These are phyloP conservation scores for Equus quagga DNA, from an alignment of 2,113 vertebrate species.

Conservation along the genomic window DNA sequence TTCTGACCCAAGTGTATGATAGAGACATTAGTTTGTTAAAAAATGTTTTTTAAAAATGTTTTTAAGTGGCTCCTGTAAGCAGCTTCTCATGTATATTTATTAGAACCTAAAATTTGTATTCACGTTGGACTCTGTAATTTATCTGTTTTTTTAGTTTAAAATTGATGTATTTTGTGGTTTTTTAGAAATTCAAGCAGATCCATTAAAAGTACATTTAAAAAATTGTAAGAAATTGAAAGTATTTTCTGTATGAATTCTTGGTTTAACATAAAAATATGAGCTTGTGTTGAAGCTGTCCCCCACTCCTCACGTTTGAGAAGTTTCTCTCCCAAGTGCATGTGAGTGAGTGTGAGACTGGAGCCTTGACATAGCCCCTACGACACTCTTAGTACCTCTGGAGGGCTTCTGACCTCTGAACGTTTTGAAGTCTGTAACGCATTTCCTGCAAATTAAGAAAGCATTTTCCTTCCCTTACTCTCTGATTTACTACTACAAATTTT, in stretches of 20 bases:
- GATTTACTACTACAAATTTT: not conserved
- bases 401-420: not conserved
- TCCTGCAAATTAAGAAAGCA: not conserved
- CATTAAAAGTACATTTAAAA: conserved; percentile 44
- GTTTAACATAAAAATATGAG: not conserved
- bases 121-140: conserved; percentile 5
- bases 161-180: not conserved
- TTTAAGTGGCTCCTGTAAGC: not conserved
- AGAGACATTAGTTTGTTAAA: conserved; percentile 38
- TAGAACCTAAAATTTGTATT: conserved; percentile 40
- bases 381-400: not conserved
- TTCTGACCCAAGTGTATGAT: not conserved
- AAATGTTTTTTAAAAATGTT: conserved; percentile 37
- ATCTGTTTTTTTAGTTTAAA: conserved; percentile 56
- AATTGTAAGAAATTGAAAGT: not conserved
- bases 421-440: not conserved
- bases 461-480: not conserved
- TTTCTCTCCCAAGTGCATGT: not conserved
- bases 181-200: conserved; percentile 27
- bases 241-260: not conserved
- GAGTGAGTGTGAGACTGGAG: not conserved
- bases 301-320: not conserved
- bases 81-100: conserved; percentile 3
- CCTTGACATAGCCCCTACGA: not conserved
- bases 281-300: not conserved